Conservation (phyloP, 2,797 vertebrate genomes). For the Enteromius thamalakanensis region DNA sequence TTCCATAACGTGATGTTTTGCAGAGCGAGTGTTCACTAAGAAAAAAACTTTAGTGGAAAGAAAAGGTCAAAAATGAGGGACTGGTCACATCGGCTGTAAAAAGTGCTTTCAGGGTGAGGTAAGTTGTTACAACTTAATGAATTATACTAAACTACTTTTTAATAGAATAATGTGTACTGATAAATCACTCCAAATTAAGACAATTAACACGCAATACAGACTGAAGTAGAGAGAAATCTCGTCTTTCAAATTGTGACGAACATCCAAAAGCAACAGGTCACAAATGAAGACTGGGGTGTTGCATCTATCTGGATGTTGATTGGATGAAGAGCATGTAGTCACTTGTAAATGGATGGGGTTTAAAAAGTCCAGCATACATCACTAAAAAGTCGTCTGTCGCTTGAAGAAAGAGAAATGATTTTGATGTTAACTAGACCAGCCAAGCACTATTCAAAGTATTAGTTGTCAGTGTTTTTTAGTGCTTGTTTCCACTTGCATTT, state of each 20-base stretch:
- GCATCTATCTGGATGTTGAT: background rate
- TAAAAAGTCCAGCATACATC: background rate
- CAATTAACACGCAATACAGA: background rate
- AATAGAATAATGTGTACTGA: background rate
- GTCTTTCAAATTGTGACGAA: background rate
- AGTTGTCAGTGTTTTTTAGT: background rate
- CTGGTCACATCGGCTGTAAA: background rate
- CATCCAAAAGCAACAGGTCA: background rate
- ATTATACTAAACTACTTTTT: background rate
- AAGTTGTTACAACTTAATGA: background rate
- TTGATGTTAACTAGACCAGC: background rate
- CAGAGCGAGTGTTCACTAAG: background rate
- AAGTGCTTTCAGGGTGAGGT: background rate
- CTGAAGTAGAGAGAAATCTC: background rate
- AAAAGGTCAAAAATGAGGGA: background rate
- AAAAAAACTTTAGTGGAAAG: background rate
- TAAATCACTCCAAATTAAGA: background rate
- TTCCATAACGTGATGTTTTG: background rate
- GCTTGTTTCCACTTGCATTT: background rate
- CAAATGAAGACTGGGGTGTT: background rate
- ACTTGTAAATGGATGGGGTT: background rate
- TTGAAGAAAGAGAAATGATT: background rate
- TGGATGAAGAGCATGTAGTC: background rate
- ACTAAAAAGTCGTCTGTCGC: background rate
- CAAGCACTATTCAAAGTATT: background rate